Conservation (phyloP, 1,140 invertebrate species). For the Leptinotarsa defecta region DNA sequence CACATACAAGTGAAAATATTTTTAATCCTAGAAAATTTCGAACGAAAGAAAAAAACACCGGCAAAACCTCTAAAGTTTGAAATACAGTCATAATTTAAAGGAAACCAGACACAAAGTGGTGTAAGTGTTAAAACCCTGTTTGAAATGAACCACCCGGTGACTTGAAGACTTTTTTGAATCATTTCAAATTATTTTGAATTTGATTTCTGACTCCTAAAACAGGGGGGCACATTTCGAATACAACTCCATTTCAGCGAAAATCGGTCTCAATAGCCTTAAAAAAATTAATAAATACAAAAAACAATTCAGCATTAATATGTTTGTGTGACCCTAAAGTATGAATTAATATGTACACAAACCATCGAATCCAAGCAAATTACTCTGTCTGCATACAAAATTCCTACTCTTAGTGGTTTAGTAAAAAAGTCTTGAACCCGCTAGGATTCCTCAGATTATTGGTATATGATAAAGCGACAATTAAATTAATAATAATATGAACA, state of each 20-base stretch:
- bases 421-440: conserved; percentile 17
- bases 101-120: too few species aligned
- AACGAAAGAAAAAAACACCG: too few species aligned
- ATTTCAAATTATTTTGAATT: too few species aligned
- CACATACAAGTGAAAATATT: too few species aligned
- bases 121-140: too few species aligned
- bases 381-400: conserved; percentile 8
- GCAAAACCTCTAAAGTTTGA: too few species aligned
- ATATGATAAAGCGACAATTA: conserved; percentile 15
- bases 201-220: too few species aligned
- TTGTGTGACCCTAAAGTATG: conserved; percentile 19
- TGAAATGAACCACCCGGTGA: too few species aligned
- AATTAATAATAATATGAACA: conserved; percentile 10
- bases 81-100: too few species aligned
- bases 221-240: background rate
- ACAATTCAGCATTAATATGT: conserved; percentile 20
- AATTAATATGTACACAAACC: conserved; percentile 18
- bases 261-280: too few species aligned
- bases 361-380: conserved; percentile 13
- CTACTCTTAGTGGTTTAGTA: conserved; percentile 16
- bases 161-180: too few species aligned
- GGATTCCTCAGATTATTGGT: conserved; percentile 10
- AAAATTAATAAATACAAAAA: background rate
- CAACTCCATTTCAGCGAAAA: background rate
- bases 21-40: too few species aligned